Percentiles rank a stretch among this genome's conserved stretches.
These are phyloP conservation scores for Mesodorylaimus sp. DNA, from an alignment of 2,888 invertebrate genomes.

Conservation along the genomic window DNA sequence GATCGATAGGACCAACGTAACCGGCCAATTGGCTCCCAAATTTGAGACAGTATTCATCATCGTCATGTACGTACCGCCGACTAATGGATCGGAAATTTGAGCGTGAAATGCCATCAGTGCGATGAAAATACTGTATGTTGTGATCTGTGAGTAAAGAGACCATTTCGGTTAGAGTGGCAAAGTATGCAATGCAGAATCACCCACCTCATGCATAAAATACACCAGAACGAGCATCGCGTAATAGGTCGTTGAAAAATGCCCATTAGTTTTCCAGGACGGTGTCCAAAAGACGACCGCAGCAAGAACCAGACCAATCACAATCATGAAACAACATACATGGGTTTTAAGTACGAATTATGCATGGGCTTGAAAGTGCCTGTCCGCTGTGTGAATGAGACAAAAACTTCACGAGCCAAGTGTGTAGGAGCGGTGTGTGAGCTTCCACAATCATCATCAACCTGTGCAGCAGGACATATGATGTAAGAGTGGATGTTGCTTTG, in stretches of 20 bases:
- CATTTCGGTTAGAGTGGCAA: too few relatives aligned
- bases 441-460: too few relatives aligned
- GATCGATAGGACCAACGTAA: conserved; percentile 22
- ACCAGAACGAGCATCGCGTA: conserved; percentile 54
- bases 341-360: background rate
- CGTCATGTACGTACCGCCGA: conserved; percentile 99
- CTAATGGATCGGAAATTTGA: conserved; percentile 78
- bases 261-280: conserved; percentile 49
- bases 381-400: too few relatives aligned
- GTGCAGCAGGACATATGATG: too few relatives aligned
- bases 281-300: conserved; percentile 67
- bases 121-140: conserved; percentile 88
- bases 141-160: conserved; percentile 47
- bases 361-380: background rate
- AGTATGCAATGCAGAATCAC: too few relatives aligned
- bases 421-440: too few relatives aligned
- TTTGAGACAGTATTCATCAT: conserved; percentile 83
- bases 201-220: conserved; percentile 75
- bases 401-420: too few relatives aligned
- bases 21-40: conserved; percentile 92
- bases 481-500: too few relatives aligned
- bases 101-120: conserved; percentile 95
- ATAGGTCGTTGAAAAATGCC: conserved; percentile 46
- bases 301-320: conserved; percentile 63
- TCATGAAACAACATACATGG: conserved; percentile 35